Conservation (phyloP, 2,888 invertebrate species). For the Byasa hedistus region DNA sequence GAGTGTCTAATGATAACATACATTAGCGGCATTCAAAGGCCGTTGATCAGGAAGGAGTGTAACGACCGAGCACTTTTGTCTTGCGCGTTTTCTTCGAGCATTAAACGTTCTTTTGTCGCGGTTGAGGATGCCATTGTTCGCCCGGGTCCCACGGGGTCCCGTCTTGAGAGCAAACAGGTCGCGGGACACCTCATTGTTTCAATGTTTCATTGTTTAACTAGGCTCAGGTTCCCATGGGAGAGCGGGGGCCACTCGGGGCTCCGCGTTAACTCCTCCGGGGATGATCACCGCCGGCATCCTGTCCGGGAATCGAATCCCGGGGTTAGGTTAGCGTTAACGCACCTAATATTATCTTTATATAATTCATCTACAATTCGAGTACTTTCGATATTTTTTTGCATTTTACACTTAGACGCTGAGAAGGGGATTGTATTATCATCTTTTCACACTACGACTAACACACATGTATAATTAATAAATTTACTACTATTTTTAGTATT, state of each 20-base stretch:
- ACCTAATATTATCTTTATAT: no score
- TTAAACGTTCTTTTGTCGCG: conserved; percentile 52
- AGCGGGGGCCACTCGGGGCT: conserved; percentile 28
- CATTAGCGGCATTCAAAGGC: conserved; percentile 20
- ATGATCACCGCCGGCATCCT: conserved; percentile 11
- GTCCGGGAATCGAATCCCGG: conserved; percentile 17
- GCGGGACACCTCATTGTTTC: conserved; percentile 58
- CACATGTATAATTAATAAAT: no score
- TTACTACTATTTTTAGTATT: no score
- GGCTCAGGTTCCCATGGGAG: conserved; percentile 62
- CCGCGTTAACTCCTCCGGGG: conserved; percentile 14
- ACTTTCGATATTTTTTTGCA: no score
- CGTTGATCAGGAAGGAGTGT: conserved; percentile 17
- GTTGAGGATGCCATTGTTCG: conserved; percentile 58
- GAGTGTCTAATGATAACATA: conserved; percentile 8
- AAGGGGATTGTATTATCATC: no score
- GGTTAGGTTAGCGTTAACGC: neutral
- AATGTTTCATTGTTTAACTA: conserved; percentile 62
- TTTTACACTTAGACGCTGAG: no score
- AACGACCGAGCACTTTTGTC: conserved; percentile 36
- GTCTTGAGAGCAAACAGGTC: conserved; percentile 65
- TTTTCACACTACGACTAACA: no score
- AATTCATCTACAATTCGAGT: no score
- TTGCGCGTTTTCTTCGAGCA: conserved; percentile 51
- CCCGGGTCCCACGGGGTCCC: conserved; percentile 58